Conservation (phyloP, 2,888 invertebrate species). For the Argyra leucocephala region DNA sequence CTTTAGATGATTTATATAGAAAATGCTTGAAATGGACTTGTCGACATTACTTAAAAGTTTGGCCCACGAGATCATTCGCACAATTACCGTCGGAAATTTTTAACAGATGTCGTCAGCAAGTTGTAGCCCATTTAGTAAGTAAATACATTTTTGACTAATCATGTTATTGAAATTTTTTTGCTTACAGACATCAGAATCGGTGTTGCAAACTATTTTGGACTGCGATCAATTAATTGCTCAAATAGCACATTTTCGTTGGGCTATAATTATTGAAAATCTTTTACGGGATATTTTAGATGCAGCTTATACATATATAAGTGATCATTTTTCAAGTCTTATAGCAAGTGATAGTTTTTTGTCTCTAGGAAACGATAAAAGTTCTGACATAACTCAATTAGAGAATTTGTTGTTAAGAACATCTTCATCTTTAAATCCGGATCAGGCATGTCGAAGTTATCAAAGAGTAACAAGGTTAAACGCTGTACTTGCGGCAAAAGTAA, state of each 20-base stretch:
- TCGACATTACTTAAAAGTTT: slow-evolving; percentile 74
- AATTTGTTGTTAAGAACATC: slow-evolving; percentile 70
- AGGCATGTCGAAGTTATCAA: slow-evolving; percentile 69
- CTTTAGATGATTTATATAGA: slow-evolving; percentile 76
- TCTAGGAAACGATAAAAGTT: slow-evolving; percentile 60
- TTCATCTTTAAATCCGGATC: slow-evolving; percentile 68
- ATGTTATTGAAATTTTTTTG: slow-evolving; percentile 14
- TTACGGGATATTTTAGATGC: slow-evolving; percentile 72
- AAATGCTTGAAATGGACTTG: slow-evolving; percentile 82
- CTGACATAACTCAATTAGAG: slow-evolving; percentile 66
- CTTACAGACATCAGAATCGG: slow-evolving; percentile 61
- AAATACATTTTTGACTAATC: neutral
- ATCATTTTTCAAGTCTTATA: slow-evolving; percentile 67
- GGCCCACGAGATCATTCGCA: slow-evolving; percentile 86
- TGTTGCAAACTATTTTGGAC: slow-evolving; percentile 72
- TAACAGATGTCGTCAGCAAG: slow-evolving; percentile 75
- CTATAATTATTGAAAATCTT: slow-evolving; percentile 58
- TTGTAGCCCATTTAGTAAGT: slow-evolving; percentile 63
- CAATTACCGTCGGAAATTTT: slow-evolving; percentile 71
- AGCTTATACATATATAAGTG: slow-evolving; percentile 67
- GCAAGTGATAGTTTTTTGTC: slow-evolving; percentile 56
- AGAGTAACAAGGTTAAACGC: slow-evolving; percentile 41
- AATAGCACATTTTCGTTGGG: slow-evolving; percentile 73
- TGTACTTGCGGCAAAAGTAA: slow-evolving; percentile 40
- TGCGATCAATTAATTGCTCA: slow-evolving; percentile 72